phyloP scores from a whole-genome alignment of 2,113 vertebrate genomes.

The Pelusios castaneus region DNA sequence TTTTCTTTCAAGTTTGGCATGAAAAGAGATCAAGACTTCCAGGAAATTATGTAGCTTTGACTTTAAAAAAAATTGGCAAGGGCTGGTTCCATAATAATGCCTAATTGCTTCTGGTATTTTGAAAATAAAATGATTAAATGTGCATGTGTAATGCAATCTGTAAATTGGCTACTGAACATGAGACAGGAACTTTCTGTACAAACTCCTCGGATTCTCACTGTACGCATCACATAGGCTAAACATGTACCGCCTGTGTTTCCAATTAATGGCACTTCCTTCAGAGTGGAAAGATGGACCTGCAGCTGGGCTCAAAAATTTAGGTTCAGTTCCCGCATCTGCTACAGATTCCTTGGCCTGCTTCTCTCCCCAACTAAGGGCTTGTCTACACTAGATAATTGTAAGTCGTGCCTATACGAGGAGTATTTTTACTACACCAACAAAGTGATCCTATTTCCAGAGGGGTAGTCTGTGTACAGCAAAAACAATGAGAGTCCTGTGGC shows the following conservation, averaged over 20 bases:
- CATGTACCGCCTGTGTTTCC: accelerated
- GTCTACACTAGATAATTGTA: background rate
- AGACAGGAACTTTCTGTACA: background rate
- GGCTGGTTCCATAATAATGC: background rate
- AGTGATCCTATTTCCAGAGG: too few relatives aligned
- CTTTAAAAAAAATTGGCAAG: constrained; percentile 20
- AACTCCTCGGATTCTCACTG: accelerated
- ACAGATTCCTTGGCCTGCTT: background rate
- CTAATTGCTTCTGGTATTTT: constrained; percentile 44
- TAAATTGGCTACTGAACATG: accelerated
- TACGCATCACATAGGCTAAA: accelerated
- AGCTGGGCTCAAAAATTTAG: background rate
- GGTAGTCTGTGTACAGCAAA: too few relatives aligned
- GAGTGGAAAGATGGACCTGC: background rate
- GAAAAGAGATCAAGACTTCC: constrained; percentile 44
- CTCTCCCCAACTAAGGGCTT: background rate
- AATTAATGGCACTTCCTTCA: accelerated
- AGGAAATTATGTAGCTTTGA: constrained; percentile 60
- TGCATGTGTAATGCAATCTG: background rate
- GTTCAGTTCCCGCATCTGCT: background rate
- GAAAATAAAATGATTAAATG: background rate
- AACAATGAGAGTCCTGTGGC: too few relatives aligned
- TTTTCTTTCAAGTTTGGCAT: constrained; percentile 33
- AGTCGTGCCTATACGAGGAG: background rate
- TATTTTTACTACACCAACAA: background rate